Percentiles rank a stretch among this genome's conserved stretches.
Conservation (phyloP, 2,888 invertebrate species). For the Callimorpha dominula region DNA sequence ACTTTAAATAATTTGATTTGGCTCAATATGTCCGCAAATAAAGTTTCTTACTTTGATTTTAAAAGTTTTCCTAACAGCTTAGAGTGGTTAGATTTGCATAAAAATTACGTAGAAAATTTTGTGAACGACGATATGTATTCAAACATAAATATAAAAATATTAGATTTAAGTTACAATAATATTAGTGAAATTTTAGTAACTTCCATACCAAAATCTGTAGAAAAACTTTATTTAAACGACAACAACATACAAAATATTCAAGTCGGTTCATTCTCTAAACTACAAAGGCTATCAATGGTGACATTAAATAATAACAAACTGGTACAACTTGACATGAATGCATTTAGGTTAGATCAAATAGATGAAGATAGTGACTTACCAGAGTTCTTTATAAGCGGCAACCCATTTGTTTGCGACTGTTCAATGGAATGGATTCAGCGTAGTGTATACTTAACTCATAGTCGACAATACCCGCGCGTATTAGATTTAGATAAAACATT, state of each 20-base stretch:
- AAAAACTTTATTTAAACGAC: constrained; percentile 91
- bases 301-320: constrained; percentile 92
- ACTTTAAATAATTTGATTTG: constrained; percentile 90
- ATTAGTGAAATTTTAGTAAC: constrained; percentile 89
- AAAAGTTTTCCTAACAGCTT: constrained; percentile 91
- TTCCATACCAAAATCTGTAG: constrained; percentile 91
- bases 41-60: constrained; percentile 91
- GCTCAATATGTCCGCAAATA: constrained; percentile 93
- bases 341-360: constrained; percentile 90
- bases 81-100: constrained; percentile 93
- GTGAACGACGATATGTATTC: constrained; percentile 85
- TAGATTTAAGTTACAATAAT: constrained; percentile 91
- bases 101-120: constrained; percentile 90
- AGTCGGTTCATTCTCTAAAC: constrained; percentile 90
- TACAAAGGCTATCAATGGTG: constrained; percentile 90
- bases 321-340: constrained; percentile 90
- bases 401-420: constrained; percentile 95
- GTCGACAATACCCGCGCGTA: constrained; percentile 92
- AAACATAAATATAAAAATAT: constrained; percentile 88
- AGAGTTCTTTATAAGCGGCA: constrained; percentile 93
- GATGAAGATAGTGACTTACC: constrained; percentile 90
- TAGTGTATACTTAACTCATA: constrained; percentile 92
- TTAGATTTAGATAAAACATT: constrained; percentile 92
- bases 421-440: constrained; percentile 95
- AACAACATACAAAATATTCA: constrained; percentile 90